Evolutionary conservation across 2,888 invertebrate species (phyloP).

Genomic region (Lymantria dispar): DNA sequence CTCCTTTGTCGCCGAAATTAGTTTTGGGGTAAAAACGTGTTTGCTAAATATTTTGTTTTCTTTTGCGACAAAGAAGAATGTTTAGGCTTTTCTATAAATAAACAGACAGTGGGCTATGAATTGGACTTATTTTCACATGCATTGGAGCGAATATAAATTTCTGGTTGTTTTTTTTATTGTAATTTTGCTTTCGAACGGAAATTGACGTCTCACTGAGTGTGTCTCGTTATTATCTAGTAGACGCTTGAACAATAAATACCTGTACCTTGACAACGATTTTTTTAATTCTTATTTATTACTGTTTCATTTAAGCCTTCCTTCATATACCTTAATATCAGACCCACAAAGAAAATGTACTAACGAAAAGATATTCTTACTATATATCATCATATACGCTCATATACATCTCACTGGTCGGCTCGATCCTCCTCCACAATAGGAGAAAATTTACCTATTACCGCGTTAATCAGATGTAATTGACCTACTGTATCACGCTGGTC

Average conservation of each 20-base stretch:
- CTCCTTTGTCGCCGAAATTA: not conserved
- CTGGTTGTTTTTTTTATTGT: conserved; percentile 58
- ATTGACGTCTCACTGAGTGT: conserved; percentile 57
- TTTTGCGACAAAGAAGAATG: conserved; percentile 20
- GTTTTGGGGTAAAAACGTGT: not conserved
- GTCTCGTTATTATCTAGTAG: conserved; percentile 73
- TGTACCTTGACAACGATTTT: conserved; percentile 66
- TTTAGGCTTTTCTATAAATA: conserved; percentile 41
- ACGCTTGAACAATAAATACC: conserved; percentile 80
- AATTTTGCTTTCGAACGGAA: conserved; percentile 58
- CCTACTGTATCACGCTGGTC: too few relatives aligned
- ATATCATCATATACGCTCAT: too few relatives aligned
- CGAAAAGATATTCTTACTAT: too few relatives aligned
- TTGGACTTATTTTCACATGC: conserved; percentile 40
- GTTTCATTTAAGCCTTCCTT: not conserved
- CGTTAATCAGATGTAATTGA: too few relatives aligned
- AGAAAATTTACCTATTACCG: too few relatives aligned
- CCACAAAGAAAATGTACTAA: too few relatives aligned
- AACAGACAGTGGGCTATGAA: conserved; percentile 62
- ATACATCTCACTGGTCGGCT: too few relatives aligned
- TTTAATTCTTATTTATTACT: conserved; percentile 29
- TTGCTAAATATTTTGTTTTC: not conserved
- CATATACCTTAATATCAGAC: not conserved
- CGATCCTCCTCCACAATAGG: too few relatives aligned
- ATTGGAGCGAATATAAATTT: conserved; percentile 50